A percentile compares a stretch with the other conserved stretches of the same genome.
Conservation (phyloP, 2,888 invertebrate species). For the Octonoba sinensis region DNA sequence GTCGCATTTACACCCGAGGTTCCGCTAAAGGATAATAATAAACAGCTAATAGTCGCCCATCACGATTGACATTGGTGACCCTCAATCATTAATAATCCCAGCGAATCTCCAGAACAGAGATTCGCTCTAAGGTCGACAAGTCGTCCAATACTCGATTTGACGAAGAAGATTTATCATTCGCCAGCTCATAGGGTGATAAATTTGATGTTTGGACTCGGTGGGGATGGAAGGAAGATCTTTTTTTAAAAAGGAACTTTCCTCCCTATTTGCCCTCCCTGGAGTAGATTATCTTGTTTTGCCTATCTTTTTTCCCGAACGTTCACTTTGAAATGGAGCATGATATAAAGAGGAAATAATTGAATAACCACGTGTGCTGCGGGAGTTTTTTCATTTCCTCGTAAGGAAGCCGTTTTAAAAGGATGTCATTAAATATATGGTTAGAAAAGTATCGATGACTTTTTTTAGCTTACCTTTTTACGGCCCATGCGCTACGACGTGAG, state of each 20-base stretch:
- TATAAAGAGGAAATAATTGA: slow-evolving; percentile 43
- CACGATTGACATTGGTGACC: slow-evolving; percentile 58
- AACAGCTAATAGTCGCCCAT: slow-evolving; percentile 63
- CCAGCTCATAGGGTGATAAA: slow-evolving; percentile 44
- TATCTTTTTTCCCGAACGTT: slow-evolving; percentile 19
- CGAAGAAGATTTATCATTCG: slow-evolving; percentile 61
- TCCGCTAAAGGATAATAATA: slow-evolving; percentile 61
- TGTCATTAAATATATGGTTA: not conserved
- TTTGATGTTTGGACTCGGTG: slow-evolving; percentile 52
- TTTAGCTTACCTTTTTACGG: no score
- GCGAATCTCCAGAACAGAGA: slow-evolving; percentile 51
- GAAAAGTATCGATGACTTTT: not conserved
- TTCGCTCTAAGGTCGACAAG: slow-evolving; percentile 57
- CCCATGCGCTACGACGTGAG: no score
- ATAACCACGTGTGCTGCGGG: slow-evolving; percentile 18
- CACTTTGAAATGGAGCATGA: slow-evolving; percentile 29
- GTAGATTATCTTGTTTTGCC: slow-evolving; percentile 45
- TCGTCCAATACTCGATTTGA: slow-evolving; percentile 60
- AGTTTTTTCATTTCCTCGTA: not conserved
- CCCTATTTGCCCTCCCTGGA: slow-evolving; percentile 25
- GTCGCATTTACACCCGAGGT: slow-evolving; percentile 61
- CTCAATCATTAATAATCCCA: slow-evolving; percentile 61
- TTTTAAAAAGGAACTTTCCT: slow-evolving; percentile 9
- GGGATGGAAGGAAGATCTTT: slow-evolving; percentile 43
- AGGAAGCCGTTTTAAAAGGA: not conserved